Base-by-base conservation (phyloP, 2,113 vertebrate species). In the Ciconia maguari region DNA sequence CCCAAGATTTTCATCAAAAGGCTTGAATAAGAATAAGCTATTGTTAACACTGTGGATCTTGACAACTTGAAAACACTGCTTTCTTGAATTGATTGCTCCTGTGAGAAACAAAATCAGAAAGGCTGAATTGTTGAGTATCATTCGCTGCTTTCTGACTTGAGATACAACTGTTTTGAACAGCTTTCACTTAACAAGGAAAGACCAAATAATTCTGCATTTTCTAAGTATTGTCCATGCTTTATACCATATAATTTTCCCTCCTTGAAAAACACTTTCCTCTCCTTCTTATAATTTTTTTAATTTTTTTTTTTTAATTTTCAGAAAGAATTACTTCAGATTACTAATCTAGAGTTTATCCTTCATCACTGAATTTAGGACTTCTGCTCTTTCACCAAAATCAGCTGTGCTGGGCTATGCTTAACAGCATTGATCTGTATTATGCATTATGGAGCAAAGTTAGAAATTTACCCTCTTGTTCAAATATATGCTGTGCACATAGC, bases 1-100 rank as follows among this genome's bases (percentile, higher is more conserved):
- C 27, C 72, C 25, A 65, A 92, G 80, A 87, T 76, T 97, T 92
- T 92, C 29, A 51, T 95, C 72, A 84, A 70, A 87, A 89, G 41
- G 3, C 16, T 79, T 89, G 54, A 96, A 95, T 94, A 81, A 90
- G 76, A 75, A 76, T 84, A 92, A 94, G 22, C 54, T 76, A 58
- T 72, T 91, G 30, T 72, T 89, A 84, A 82, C 66, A 48, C 29
- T 55, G 36, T 65, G 44, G 27, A 57, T 83, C 65, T 61, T 85
- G 77, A 85, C 49, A 89, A 46, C 19, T 21, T 49, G 61, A 87
- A 90, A 72, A 61, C 62, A 79, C 15, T 58, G 17, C 10, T 91
- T 94, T 82, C 86, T 89, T 94, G 52, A 83, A 82, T 46, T 93
- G 89, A 82, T 91, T 94, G 61, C 12, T 79, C 77, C 74, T 38